phyloP scores from a whole-genome alignment of 2,888 invertebrate genomes.

The Heteropelma amictum region DNA sequence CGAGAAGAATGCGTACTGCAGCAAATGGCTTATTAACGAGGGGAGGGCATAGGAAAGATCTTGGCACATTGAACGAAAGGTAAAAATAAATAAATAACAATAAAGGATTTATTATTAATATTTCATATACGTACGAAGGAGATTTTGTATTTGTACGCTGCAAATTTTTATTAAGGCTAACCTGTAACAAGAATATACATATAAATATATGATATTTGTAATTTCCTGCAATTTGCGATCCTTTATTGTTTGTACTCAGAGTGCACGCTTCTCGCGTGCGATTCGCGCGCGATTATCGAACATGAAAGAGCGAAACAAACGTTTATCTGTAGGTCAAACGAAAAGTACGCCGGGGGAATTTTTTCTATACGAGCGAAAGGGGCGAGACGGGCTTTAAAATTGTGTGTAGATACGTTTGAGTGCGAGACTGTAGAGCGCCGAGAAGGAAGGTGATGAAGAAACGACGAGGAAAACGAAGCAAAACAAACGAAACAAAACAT shows the following conservation, averaged over 20 bases:
- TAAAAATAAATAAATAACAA: conserved; percentile 8
- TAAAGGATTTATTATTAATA: conserved; percentile 28
- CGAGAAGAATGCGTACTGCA: neutral
- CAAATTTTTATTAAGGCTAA: conserved; percentile 38
- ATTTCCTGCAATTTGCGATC: conserved; percentile 31
- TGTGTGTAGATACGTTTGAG: neutral
- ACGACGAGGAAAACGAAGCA: neutral
- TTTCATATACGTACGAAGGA: conserved; percentile 20
- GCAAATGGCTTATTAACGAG: neutral
- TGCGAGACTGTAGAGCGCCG: neutral
- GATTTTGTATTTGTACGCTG: conserved; percentile 42
- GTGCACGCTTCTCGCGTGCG: conserved; percentile 23
- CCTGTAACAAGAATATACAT: conserved; percentile 28
- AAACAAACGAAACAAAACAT: conserved; percentile 11
- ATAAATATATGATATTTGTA: conserved; percentile 39
- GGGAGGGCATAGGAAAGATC: neutral
- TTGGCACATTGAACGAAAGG: conserved; percentile 24
- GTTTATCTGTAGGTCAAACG: neutral
- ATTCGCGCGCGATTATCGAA: conserved; percentile 29
- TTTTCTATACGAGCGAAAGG: neutral
- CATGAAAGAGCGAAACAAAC: neutral
- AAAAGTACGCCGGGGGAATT: conserved; percentile 5
- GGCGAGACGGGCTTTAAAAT: conserved; percentile 21
- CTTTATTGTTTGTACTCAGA: neutral
- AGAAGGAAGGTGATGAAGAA: conserved; percentile 12